Evolutionary conservation across 2,888 invertebrate genomes (phyloP).

Genomic region (Coelogynopora nodosa): DNA sequence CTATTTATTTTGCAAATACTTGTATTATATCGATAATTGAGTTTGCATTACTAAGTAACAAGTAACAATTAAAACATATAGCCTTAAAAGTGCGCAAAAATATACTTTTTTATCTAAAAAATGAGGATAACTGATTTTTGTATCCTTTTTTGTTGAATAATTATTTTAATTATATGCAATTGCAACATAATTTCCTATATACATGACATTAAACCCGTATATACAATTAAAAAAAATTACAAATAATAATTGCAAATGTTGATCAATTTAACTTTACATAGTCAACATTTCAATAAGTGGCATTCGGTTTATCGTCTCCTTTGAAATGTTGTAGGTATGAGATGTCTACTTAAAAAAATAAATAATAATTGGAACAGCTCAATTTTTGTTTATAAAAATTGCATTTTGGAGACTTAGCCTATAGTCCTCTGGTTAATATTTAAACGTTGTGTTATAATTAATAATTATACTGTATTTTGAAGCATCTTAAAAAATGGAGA

Average conservation of each 20-base stretch:
- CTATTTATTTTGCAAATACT: background rate
- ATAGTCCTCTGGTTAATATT: background rate
- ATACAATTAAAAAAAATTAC: background rate
- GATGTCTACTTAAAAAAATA: constrained; percentile 2
- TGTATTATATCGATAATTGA: background rate
- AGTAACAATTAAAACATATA: background rate
- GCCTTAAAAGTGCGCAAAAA: background rate
- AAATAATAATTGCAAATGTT: background rate
- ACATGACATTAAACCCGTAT: background rate
- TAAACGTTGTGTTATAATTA: no score
- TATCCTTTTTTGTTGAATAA: background rate
- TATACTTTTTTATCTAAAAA: constrained; percentile 12
- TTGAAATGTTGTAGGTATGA: background rate
- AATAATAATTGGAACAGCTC: background rate
- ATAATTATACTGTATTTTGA: no score
- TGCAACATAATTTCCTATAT: constrained; percentile 1
- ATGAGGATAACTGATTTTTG: background rate
- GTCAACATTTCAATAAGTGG: background rate
- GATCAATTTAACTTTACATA: background rate
- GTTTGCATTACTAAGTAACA: background rate
- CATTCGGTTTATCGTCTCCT: background rate
- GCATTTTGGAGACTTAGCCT: constrained; percentile 22
- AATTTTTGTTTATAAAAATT: background rate
- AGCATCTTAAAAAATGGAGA: no score
- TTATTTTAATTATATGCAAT: background rate